Base-by-base conservation (phyloP, 1,140 invertebrate genomes). In the Diabrotica virgifera region DNA sequence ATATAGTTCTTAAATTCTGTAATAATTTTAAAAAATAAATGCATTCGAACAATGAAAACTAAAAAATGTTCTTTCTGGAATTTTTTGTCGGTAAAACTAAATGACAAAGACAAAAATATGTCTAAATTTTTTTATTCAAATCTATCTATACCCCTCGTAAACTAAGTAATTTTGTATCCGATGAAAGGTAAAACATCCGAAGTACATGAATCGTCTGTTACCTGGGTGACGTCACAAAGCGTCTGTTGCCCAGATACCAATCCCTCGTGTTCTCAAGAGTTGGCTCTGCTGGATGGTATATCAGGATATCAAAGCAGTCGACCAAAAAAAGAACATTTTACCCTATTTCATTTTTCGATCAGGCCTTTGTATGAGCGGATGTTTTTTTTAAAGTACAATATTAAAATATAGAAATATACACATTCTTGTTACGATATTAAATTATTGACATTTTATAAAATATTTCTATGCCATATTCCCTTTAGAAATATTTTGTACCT, bases 211-310 rank as follows among this genome's bases (percentile, higher is more conserved):
- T 64, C 57, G 62, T 46, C 60, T 69, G 74, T 73, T 73, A 74
- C 74, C 74, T 74, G 72, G 74, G 74, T 73, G 71, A 76, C 70
- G 71, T 73, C 70, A 73, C 71, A 74, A 69, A 73, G 74, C 71
- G 71, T 66, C 66, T 72, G 74, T 76, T 76, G 74, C 74, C 69
- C 68, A 67, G 73, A 66, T 63, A 76, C 74, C 70, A 71, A 71
- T 74, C 72, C 72, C 70, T 72, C 63, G 68, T 72, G 68, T 68
- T 71, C 66, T 63, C 52, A 53, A 62, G 60, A 62, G 60, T 62
- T 54, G 36, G 63, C 57, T 57, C 36, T 52, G 60, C 37, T 54
- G 38, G 63, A 51, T 57, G 59, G 59, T 51, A 60, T 67, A 71
- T 72, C 70, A 70, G 71, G 71, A 73, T 74, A 75, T 74, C 72